phyloP scores from a whole-genome alignment of 2,888 invertebrate genomes.

The Phalera bucephala region DNA sequence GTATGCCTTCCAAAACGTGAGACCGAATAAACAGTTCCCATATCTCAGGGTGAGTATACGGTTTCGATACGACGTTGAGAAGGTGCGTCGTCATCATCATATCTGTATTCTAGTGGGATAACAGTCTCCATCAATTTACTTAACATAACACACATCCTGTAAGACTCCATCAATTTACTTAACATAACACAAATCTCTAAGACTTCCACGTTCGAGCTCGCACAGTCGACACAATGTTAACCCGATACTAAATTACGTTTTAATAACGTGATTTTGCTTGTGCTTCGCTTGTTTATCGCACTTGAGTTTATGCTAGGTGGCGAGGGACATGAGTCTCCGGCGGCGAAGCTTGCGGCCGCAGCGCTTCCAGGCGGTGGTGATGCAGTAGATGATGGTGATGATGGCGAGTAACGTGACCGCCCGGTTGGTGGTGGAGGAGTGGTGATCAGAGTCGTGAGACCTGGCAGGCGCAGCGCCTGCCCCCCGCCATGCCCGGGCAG shows the following conservation, averaged over 20 bases:
- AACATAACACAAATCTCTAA: not conserved
- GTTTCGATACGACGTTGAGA: too few relatives aligned
- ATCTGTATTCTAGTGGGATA: too few relatives aligned
- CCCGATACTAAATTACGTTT: slow-evolving; percentile 10
- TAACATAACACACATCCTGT: too few relatives aligned
- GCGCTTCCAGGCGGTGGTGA: slow-evolving; percentile 53
- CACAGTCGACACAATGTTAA: slow-evolving; percentile 4
- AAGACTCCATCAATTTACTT: too few relatives aligned
- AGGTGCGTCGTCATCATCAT: too few relatives aligned
- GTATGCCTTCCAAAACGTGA: too few relatives aligned
- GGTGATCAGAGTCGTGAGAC: slow-evolving; percentile 27
- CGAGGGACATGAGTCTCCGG: slow-evolving; percentile 58
- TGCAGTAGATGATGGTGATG: slow-evolving; percentile 45
- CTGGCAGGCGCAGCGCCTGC: slow-evolving; percentile 63
- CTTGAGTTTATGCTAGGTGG: slow-evolving; percentile 55
- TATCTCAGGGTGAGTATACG: too few relatives aligned
- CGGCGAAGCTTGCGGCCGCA: slow-evolving; percentile 62
- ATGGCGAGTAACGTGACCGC: slow-evolving; percentile 48
- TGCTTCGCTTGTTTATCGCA: slow-evolving; percentile 11
- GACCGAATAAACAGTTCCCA: too few relatives aligned
- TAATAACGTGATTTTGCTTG: slow-evolving; percentile 13
- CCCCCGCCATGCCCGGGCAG: slow-evolving; percentile 82
- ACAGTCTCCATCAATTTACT: too few relatives aligned
- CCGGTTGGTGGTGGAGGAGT: slow-evolving; percentile 39
- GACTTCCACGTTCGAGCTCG: not conserved